Evolutionary conservation across 2,888 invertebrate genomes (phyloP).

Genomic region (Brassicogethes aeneus): DNA sequence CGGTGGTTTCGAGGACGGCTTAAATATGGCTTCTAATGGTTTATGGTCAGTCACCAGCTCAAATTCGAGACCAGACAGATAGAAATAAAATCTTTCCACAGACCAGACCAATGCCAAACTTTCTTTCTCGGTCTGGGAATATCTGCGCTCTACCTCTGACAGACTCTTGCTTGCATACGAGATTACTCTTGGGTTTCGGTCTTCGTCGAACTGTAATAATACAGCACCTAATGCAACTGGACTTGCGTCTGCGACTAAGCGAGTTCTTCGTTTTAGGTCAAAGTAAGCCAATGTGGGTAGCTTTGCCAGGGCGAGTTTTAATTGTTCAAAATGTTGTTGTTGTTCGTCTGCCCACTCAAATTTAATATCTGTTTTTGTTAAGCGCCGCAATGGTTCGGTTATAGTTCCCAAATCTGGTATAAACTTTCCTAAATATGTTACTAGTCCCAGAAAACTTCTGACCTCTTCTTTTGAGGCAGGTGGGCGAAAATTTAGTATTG

Average conservation of each 20-base stretch:
- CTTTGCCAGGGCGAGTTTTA: too few relatives aligned
- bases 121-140: too few relatives aligned
- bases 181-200: too few relatives aligned
- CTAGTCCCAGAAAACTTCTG: too few relatives aligned
- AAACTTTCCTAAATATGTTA: background rate
- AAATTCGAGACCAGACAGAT: conserved; percentile 36
- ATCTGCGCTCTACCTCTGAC: too few relatives aligned
- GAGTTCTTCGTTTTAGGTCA: conserved; percentile 14
- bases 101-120: too few relatives aligned
- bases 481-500: background rate
- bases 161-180: too few relatives aligned
- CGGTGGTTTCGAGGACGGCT: conserved; percentile 18
- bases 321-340: too few relatives aligned
- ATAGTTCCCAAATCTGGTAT: conserved; percentile 6
- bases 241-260: too few relatives aligned
- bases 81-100: conserved; percentile 35
- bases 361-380: too few relatives aligned
- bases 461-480: background rate
- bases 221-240: conserved; percentile 26
- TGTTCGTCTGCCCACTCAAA: too few relatives aligned
- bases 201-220: conserved; percentile 20
- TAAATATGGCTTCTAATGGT: too few relatives aligned
- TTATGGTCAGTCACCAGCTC: conserved; percentile 27
- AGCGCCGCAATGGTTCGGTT: conserved; percentile 10
- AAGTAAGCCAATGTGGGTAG: conserved; percentile 18